Evolutionary conservation across 1,140 invertebrate species (phyloP).

Genomic region (Formica selysi): DNA sequence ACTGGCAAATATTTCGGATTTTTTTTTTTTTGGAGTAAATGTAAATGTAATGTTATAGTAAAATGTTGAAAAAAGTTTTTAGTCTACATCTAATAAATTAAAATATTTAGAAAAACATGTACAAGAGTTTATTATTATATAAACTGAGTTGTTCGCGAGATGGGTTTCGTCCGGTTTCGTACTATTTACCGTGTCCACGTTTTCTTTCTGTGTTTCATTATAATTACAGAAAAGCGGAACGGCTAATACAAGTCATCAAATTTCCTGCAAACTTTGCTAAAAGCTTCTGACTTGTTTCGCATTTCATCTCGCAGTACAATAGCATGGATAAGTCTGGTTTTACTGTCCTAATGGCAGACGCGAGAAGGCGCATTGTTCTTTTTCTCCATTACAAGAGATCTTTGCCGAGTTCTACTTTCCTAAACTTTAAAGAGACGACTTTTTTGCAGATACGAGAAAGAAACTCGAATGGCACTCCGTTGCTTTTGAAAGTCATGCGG

Average conservation of each 20-base stretch:
- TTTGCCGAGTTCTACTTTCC: conserved; percentile 49
- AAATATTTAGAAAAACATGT: not conserved
- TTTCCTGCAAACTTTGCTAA: conserved; percentile 13
- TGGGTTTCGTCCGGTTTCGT: not conserved
- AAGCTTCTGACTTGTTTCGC: conserved; percentile 40
- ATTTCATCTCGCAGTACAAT: conserved; percentile 31
- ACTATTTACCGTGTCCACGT: not conserved
- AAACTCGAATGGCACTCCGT: not conserved
- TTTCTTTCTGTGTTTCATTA: not conserved
- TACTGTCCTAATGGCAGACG: conserved; percentile 11
- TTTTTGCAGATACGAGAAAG: conserved; percentile 31
- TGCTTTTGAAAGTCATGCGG: conserved; percentile 24
- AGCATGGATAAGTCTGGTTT: conserved; percentile 23
- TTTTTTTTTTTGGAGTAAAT: not conserved
- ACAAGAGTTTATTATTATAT: not conserved
- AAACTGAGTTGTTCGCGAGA: not conserved
- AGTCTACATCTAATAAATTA: not conserved
- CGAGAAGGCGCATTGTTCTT: conserved; percentile 29
- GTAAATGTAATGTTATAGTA: not conserved
- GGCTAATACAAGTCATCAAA: not conserved
- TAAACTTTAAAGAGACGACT: conserved; percentile 55
- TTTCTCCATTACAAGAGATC: conserved; percentile 17
- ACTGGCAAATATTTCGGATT: not conserved
- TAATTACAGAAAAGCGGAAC: not conserved
- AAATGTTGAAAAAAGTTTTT: not conserved